Conservation (phyloP, 2,888 invertebrate genomes). For the Sinhomidia bicolor region DNA sequence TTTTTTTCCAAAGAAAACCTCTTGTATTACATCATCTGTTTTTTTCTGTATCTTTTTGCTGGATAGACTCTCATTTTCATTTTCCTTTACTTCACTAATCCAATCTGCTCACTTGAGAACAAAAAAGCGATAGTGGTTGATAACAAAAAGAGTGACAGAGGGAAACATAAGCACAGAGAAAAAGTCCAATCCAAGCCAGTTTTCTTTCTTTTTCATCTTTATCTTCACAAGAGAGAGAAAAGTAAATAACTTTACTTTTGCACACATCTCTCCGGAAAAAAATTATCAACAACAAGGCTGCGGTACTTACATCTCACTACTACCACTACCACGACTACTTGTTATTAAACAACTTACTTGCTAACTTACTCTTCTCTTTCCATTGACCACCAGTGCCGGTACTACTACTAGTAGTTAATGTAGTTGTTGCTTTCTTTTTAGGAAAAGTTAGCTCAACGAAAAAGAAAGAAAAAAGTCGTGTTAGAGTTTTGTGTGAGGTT, state of each 20-base stretch:
- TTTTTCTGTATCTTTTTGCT: background rate
- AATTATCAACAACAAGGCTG: background rate
- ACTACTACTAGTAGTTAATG: background rate
- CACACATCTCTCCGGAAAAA: constrained; percentile 12
- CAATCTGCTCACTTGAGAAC: background rate
- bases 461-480: constrained; percentile 8
- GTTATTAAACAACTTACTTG: no score
- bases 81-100: constrained; percentile 24
- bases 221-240: background rate
- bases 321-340: background rate
- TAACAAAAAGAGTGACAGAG: constrained; percentile 31
- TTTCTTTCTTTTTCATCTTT: background rate
- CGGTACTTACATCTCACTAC: background rate
- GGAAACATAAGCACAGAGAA: background rate
- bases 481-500: background rate
- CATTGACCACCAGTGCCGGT: background rate
- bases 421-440: constrained; percentile 8
- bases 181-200: background rate
- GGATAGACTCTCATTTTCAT: constrained; percentile 3
- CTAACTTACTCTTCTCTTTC: no score
- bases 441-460: constrained; percentile 10
- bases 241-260: constrained; percentile 19
- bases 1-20: background rate
- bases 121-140: constrained; percentile 17
- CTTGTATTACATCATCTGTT: background rate